phyloP scores from a whole-genome alignment of 2,113 vertebrate species.

The Sapayoa aenigma region DNA sequence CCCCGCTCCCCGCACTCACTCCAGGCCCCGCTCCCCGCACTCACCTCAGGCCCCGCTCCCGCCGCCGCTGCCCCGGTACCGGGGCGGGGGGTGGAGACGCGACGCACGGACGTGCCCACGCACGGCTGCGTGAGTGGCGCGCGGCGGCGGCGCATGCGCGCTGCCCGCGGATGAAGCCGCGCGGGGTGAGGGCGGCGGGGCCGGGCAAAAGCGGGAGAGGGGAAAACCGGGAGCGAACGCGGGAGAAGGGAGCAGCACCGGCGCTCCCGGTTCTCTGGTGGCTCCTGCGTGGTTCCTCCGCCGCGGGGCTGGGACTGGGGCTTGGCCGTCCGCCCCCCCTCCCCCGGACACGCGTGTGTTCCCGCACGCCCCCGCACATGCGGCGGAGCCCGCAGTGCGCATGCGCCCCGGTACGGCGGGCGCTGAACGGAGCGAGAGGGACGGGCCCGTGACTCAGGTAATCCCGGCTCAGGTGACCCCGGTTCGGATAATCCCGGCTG shows the following conservation, averaged over 20 bases:
- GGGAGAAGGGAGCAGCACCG: not conserved
- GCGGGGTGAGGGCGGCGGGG: not conserved
- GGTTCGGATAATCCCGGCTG: too few species aligned
- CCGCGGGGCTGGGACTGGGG: too few species aligned
- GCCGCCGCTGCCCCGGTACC: slow-evolving; percentile 59
- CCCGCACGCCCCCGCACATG: not conserved
- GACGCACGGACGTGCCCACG: not conserved
- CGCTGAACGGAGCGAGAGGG: not conserved
- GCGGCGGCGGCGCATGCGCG: not conserved
- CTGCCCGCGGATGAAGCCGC: not conserved
- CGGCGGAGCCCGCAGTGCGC: not conserved
- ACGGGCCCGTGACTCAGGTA: slow-evolving; percentile 24
- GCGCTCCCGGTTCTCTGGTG: not conserved
- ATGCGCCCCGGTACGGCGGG: not conserved
- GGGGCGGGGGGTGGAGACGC: slow-evolving; percentile 6
- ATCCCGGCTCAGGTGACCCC: too few species aligned
- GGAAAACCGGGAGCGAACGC: too few species aligned
- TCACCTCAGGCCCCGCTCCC: not conserved
- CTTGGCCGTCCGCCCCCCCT: too few species aligned
- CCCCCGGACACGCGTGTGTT: too few species aligned
- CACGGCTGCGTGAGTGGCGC: not conserved
- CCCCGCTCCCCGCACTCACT: too few species aligned
- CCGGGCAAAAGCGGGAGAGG: not conserved
- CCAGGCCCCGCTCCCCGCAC: too few species aligned
- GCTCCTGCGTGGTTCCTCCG: too few species aligned